Percentiles rank a stretch among this genome's conserved stretches.
phyloP scores from a whole-genome alignment of 2,888 invertebrate species.

The Nomada lathburiana region DNA sequence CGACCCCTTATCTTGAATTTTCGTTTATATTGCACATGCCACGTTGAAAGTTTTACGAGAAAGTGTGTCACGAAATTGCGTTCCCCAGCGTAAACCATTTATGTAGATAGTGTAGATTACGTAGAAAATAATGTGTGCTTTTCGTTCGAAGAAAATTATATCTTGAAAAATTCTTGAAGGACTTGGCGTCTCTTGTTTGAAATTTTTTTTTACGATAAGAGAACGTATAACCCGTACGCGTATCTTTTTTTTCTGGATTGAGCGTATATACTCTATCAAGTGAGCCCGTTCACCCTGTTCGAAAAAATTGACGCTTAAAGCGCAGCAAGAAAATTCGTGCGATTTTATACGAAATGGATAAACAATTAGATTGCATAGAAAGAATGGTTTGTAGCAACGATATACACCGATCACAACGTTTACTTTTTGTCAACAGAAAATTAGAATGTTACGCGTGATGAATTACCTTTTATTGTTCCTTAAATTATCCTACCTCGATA shows the following conservation, averaged over 20 bases:
- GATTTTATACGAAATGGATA: background rate
- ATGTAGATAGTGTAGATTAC: constrained; percentile 12
- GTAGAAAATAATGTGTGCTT: background rate
- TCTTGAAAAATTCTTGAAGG: background rate
- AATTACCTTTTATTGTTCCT: no score
- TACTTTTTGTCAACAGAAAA: no score
- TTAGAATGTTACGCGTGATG: no score
- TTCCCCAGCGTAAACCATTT: constrained; percentile 17
- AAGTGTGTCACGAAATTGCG: background rate
- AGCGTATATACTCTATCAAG: background rate
- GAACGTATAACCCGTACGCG: background rate
- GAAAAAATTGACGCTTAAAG: background rate
- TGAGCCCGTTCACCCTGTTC: background rate
- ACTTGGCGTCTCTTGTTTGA: background rate
- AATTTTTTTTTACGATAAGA: constrained; percentile 1
- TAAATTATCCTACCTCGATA: no score
- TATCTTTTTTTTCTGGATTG: background rate
- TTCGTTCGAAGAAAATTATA: background rate
- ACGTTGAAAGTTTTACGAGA: constrained; percentile 11
- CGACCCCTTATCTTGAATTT: constrained; percentile 4
- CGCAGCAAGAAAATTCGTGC: background rate
- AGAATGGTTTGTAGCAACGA: background rate
- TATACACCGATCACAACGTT: no score
- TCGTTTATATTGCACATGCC: background rate
- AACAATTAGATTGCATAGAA: background rate